Evolutionary conservation across 2,888 invertebrate genomes (phyloP), one percentile per base, ranked within the genome.

Genomic region (Cryptosula pallasiana): DNA sequence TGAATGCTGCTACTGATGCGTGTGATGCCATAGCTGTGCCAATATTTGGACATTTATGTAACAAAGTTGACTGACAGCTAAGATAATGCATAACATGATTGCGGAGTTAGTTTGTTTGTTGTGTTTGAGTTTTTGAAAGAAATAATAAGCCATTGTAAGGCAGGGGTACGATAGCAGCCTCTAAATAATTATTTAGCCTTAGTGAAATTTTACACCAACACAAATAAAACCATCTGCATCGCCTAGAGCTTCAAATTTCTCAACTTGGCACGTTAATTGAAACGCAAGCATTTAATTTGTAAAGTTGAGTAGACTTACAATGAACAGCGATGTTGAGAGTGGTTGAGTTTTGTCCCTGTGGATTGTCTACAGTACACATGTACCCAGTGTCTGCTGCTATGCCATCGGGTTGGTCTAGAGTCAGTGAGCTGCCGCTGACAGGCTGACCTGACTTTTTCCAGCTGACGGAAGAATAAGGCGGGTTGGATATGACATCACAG

Each of bases 261-360:
- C 23, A 23, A 55, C 3, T 3, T 20, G 63, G 25, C 27, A 63
- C 23, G 5, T 23, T 55, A 23, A 55, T 25, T 5, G 16, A 25
- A 63, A 16, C 32, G 5, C 32, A 63, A 63, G 29, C 20, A 63
- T 25, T 29, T 27, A 29, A 13, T 34, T 27, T 9, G n/a, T 5
- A n/a, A 9, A 57, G 3, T 16, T 23, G 57, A 63, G 32, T 63
- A 32, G 32, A 32, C 63, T 63, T 63, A 63, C 63, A 63, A n/a
- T 63, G 29, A 25, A 63, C 63, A 13, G 32, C 27, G 63, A 63
- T 32, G 32, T 27, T 63, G 13, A 63, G 34, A 25, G 32, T 13
- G 27, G 29, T 27, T 32, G 20, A 13, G 13, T 27, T 27, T 16
- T 25, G 3, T 5, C 32, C 63, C 32, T 13, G 32, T 5, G 32